These are phyloP conservation scores for Stomorhina lunata DNA, from an alignment of 2,888 invertebrate species.

Conservation along the genomic window DNA sequence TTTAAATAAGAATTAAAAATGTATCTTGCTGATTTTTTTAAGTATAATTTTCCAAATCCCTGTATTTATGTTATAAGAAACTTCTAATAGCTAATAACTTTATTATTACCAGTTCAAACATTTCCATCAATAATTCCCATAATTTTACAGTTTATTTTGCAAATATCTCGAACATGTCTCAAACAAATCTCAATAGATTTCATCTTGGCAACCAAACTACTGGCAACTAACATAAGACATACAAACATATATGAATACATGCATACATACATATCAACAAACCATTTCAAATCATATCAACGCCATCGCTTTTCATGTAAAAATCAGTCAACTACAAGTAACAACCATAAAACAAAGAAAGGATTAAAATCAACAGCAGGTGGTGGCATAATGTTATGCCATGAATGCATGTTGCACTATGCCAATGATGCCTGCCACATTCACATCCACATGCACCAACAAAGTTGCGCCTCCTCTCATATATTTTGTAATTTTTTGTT, in stretches of 20 bases:
- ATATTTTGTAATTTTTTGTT: background rate
- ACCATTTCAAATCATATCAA: conserved; percentile 59
- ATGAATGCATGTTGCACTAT: conserved; percentile 25
- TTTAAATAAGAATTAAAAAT: too few relatives aligned
- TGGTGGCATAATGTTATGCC: conserved; percentile 63
- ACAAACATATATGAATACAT: too few relatives aligned
- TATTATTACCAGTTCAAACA: too few relatives aligned
- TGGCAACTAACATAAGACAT: too few relatives aligned
- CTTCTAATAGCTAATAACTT: too few relatives aligned
- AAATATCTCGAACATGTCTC: conserved; percentile 31
- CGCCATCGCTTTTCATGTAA: conserved; percentile 57
- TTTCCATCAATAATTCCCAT: background rate
- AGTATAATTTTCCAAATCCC: too few relatives aligned
- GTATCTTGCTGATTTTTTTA: too few relatives aligned
- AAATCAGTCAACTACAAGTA: conserved; percentile 59
- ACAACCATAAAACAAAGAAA: conserved; percentile 12
- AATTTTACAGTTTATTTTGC: conserved; percentile 35
- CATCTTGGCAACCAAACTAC: too few relatives aligned
- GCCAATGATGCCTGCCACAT: background rate
- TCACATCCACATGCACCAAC: conserved; percentile 11
- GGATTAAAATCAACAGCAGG: conserved; percentile 63
- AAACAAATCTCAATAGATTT: too few relatives aligned
- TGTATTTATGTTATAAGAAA: too few relatives aligned
- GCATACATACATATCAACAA: conserved; percentile 18
- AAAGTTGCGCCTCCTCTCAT: conserved; percentile 35